Percentiles rank a stretch among this genome's conserved stretches.
Conservation (phyloP, 2,888 invertebrate genomes). For the Zelleria hepariella region DNA sequence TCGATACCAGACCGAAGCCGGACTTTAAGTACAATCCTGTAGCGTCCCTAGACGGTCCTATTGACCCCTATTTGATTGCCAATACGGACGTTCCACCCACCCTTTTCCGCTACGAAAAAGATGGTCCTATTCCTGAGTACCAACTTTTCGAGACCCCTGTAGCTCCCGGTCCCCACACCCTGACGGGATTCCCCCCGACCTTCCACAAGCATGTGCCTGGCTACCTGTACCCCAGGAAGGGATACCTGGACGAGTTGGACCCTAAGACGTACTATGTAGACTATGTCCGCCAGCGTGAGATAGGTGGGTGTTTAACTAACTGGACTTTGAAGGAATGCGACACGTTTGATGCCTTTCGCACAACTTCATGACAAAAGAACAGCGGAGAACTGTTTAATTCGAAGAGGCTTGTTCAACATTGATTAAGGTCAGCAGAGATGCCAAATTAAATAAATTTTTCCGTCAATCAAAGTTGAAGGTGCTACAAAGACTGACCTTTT, state of each 20-base stretch:
- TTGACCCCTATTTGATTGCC: conserved; percentile 52
- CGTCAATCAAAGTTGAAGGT: neutral
- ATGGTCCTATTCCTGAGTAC: conserved; percentile 57
- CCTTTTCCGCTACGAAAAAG: conserved; percentile 56
- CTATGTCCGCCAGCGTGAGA: conserved; percentile 65
- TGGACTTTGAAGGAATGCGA: conserved; percentile 51
- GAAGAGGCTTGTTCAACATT: neutral
- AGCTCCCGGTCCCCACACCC: conserved; percentile 51
- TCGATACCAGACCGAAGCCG: conserved; percentile 49
- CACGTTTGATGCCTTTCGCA: conserved; percentile 28
- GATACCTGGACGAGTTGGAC: conserved; percentile 61
- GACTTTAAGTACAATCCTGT: conserved; percentile 58
- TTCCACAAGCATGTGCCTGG: conserved; percentile 64
- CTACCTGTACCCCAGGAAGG: conserved; percentile 56
- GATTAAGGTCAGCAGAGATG: neutral
- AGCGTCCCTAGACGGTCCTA: conserved; percentile 47
- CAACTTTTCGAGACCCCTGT: conserved; percentile 40
- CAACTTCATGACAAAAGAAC: conserved; percentile 15
- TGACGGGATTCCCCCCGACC: conserved; percentile 60
- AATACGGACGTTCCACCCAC: conserved; percentile 48
- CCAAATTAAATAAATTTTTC: neutral
- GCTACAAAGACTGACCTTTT: neutral
- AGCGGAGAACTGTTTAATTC: neutral
- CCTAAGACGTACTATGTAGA: conserved; percentile 68
- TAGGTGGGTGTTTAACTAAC: conserved; percentile 70